Percentiles rank a stretch among this genome's conserved stretches.
These are phyloP conservation scores for Monochamus alternatus DNA, from an alignment of 2,888 invertebrate species.

Conservation along the genomic window DNA sequence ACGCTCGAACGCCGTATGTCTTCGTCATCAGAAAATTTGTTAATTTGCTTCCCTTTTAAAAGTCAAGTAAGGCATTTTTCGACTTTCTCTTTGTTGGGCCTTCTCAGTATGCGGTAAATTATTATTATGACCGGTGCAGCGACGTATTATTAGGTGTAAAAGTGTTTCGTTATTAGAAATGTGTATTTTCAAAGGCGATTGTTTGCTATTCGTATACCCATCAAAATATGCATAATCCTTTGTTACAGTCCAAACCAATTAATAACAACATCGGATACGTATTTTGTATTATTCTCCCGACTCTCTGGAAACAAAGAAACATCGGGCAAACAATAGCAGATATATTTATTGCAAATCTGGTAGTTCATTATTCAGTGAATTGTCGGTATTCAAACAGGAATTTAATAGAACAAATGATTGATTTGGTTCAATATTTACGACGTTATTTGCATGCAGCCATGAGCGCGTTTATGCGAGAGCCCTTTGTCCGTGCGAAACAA, in stretches of 20 bases:
- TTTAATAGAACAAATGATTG: constrained; percentile 1
- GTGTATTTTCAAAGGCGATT: too few relatives aligned
- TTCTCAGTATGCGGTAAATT: too few relatives aligned
- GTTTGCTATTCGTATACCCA: neutral
- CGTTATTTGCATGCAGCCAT: neutral
- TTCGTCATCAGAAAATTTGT: too few relatives aligned
- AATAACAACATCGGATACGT: neutral
- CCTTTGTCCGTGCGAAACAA: neutral
- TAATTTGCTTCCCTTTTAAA: too few relatives aligned
- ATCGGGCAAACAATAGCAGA: neutral
- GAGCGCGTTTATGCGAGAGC: neutral
- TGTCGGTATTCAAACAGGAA: neutral
- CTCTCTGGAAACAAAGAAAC: neutral
- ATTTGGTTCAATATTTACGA: neutral
- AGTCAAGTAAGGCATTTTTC: too few relatives aligned
- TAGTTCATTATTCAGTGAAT: neutral
- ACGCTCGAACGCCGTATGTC: too few relatives aligned
- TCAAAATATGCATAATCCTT: neutral
- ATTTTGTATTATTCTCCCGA: neutral
- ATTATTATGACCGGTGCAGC: too few relatives aligned
- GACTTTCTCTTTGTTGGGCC: too few relatives aligned
- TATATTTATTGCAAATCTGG: neutral
- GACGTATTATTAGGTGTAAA: too few relatives aligned
- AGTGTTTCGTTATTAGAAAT: too few relatives aligned
- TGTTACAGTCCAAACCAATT: neutral